Conservation (phyloP, 2,113 vertebrate genomes). For the Gambusia holbrooki region DNA sequence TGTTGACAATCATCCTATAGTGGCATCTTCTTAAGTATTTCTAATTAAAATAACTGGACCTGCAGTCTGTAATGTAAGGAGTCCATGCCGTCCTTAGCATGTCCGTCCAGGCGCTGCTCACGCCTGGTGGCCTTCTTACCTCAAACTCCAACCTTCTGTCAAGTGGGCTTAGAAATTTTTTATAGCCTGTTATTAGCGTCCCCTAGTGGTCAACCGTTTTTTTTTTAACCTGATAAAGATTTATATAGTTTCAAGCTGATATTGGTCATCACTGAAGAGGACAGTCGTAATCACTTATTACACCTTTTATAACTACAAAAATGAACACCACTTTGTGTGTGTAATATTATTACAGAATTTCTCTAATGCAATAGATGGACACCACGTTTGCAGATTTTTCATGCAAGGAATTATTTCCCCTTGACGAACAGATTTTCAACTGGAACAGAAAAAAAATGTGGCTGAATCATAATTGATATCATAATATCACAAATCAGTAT, state of each 20-base stretch:
- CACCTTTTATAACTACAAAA: not conserved
- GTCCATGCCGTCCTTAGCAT: not conserved
- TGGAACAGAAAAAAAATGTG: not conserved
- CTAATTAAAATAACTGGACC: not conserved
- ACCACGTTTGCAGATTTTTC: not conserved
- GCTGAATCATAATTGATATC: no score
- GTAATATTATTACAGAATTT: not conserved
- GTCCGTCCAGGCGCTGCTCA: not conserved
- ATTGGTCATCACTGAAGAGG: not conserved
- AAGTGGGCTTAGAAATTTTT: not conserved
- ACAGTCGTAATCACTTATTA: not conserved
- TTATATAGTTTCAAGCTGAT: no score
- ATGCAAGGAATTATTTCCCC: not conserved
- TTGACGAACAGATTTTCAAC: not conserved
- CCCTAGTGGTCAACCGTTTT: not conserved
- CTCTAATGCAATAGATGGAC: not conserved
- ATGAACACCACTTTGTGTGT: not conserved
- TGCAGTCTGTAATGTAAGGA: not conserved
- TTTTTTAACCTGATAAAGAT: no score
- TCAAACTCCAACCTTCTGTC: not conserved
- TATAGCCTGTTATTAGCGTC: not conserved
- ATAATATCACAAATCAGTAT: no score
- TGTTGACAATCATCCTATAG: conserved; percentile 56
- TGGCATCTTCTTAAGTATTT: not conserved
- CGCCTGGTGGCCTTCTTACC: not conserved